Base-by-base conservation (phyloP, 1,140 invertebrate species). In the Heliothis subflexa region DNA sequence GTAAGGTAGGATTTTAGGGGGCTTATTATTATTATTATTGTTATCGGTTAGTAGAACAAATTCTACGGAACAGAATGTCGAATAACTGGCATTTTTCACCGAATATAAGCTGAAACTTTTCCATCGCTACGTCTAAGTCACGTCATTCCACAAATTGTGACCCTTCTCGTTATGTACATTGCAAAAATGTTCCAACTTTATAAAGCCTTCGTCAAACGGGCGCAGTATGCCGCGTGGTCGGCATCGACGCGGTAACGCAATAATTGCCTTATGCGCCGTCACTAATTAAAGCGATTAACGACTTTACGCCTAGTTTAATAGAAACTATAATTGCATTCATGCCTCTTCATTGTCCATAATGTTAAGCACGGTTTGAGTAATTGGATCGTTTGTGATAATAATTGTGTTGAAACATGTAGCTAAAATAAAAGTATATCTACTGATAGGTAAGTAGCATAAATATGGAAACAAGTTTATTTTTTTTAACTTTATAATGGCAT, bases 31-130 rank as follows among this genome's bases (percentile, higher is more conserved):
- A n/a, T n/a, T n/a, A n/a, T n/a, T n/a, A n/a, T n/a, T n/a, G n/a
- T 52, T 75, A 54, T 64, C 59, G 73, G 73, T 64, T 62, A 75
- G 72, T 75, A 49, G 25, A 75, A 50, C 49, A 75, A 25, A 62
- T 33, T 64, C 45, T 40, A 21, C 52, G 59, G n/a, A 50, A 25
- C 14, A 33, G 73, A 75, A 52, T 71, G 49, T 75, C 21, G 59
- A 52, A 75, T 75, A 75, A 64, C 73, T 64, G 21, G 47, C 73
- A 75, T 75, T 64, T 75, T 75, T 75, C 55, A 75, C 21, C 49
- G 45, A 52, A 64, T 52, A 50, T 47, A 59, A 75, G 73, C 73
- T 11, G 59, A 75, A 66, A 61, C 73, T 75, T 75, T 75, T 40
- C 18, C 40, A 11, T 54, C 47, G 59, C 45, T 50, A 70, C 47